These are phyloP conservation scores for Plagodis pulveraria DNA, from an alignment of 2,888 invertebrate genomes.

Conservation along the genomic window DNA sequence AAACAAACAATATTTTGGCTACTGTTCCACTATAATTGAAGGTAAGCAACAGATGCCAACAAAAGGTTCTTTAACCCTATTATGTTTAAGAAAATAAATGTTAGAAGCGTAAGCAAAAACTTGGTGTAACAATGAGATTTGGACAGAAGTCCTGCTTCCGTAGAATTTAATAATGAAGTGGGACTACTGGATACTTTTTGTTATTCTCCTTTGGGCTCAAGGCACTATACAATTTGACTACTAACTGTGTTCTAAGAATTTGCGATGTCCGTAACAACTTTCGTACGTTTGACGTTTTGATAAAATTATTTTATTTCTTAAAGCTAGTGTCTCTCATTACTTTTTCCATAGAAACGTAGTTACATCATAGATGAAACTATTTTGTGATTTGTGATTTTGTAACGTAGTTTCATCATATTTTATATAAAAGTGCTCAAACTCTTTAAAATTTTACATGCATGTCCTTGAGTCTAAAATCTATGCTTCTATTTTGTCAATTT, in stretches of 20 bases:
- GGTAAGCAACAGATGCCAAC: constrained; percentile 71
- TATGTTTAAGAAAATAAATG: constrained; percentile 77
- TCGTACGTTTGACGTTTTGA: not conserved
- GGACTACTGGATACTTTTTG: constrained; percentile 67
- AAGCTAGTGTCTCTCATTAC: too few relatives aligned
- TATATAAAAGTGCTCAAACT: too few relatives aligned
- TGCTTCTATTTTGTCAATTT: too few relatives aligned
- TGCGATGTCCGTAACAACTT: constrained; percentile 48
- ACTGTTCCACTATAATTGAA: constrained; percentile 67
- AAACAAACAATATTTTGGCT: constrained; percentile 83
- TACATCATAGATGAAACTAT: too few relatives aligned
- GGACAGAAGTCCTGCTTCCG: constrained; percentile 68
- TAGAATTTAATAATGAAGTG: constrained; percentile 65
- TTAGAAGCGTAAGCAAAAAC: constrained; percentile 51
- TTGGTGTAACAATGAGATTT: constrained; percentile 33
- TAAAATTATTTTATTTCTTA: too few relatives aligned
- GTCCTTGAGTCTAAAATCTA: too few relatives aligned
- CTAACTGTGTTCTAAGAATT: constrained; percentile 56
- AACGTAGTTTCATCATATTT: too few relatives aligned
- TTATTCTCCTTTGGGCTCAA: constrained; percentile 41
- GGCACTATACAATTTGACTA: constrained; percentile 56
- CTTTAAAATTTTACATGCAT: too few relatives aligned
- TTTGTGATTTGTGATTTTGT: too few relatives aligned
- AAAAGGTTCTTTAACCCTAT: constrained; percentile 73
- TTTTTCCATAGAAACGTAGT: too few relatives aligned